Base-by-base conservation (phyloP, 2,797 vertebrate genomes). In the Xyrichtys novacula region DNA sequence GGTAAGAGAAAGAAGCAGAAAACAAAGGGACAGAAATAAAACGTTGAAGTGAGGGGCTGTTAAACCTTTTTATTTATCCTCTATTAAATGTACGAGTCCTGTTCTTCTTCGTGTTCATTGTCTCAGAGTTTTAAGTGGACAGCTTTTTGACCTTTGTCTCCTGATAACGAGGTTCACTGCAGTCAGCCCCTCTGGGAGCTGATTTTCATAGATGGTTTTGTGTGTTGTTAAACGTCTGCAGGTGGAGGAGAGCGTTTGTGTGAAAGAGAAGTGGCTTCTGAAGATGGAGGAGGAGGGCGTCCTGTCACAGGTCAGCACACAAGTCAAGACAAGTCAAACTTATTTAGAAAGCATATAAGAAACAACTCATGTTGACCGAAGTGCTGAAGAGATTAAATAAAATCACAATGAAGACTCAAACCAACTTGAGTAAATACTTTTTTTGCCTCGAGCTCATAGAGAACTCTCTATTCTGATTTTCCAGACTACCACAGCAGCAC, bases 201-300 rank as follows among this genome's bases (percentile, higher is more conserved):
- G 53, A 17, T 57, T 7, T 48, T 48, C 38, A 52, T 43, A 50
- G 43, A 57, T 54, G 32, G 65, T 31, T 59, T 0, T 49, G 10
- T 54, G 3, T n/a, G n/a, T 40, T 61, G 31, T 29, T 71, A 5
- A 56, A 39, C 43, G 16, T 84, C 26, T 76, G 59, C 83, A 95
- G 94, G 86, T 94, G 58, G 92, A 92, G 52, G 80, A 85, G 56
- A 65, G 65, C 3, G 39, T 78, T 19, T 44, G 53, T 6, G 52
- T 47, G 59, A 86, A 44, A n/a, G 86, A 91, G 57, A 91, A 79
- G 80, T 93, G 85, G 90, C 25, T 83, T 38, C 19, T 93, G 57
- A 76, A 71, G 40, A 73, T 89, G 48, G 78, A 86, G 22, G 82
- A 87, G 26, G 83, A 88, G 2, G 73, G 56, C 4, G 19, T 52